Conservation (phyloP, 1,140 invertebrate genomes). For the Gonatopus flavifemur region DNA sequence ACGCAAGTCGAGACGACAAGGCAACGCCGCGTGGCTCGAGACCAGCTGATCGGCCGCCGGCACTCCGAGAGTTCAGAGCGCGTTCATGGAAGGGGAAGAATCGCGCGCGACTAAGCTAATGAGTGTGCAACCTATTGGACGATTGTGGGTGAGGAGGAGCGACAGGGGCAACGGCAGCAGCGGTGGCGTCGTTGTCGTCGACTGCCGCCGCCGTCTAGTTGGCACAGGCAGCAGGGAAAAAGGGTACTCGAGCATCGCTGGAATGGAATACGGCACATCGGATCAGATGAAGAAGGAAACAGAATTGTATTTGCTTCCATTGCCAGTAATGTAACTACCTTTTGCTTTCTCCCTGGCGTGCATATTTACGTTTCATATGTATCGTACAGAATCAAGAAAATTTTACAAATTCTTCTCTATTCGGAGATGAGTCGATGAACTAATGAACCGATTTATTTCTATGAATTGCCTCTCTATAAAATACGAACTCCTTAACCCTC, state of each 20-base stretch:
- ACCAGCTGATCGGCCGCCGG: constrained; percentile 45
- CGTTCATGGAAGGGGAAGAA: constrained; percentile 41
- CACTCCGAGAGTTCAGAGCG: constrained; percentile 8
- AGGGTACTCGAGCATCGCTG: constrained; percentile 20
- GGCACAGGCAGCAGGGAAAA: constrained; percentile 8
- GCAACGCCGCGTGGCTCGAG: constrained; percentile 43
- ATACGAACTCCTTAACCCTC: too few species aligned
- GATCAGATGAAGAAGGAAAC: too few species aligned
- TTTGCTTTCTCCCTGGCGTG: too few species aligned
- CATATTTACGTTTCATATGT: too few species aligned
- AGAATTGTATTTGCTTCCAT: too few species aligned
- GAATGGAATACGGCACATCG: too few species aligned
- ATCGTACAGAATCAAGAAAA: too few species aligned
- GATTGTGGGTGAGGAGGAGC: constrained; percentile 18
- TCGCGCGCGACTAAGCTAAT: constrained; percentile 53
- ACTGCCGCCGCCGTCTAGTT: constrained; percentile 9
- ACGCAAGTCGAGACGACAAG: constrained; percentile 29
- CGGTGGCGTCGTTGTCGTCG: constrained; percentile 8
- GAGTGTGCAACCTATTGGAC: constrained; percentile 56
- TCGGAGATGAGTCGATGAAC: too few species aligned
- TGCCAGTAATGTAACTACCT: too few species aligned
- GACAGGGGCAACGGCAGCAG: constrained; percentile 10
- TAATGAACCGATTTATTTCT: too few species aligned
- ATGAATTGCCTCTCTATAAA: too few species aligned
- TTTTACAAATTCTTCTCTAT: too few species aligned